A percentile compares a stretch with the other conserved stretches of the same genome.
Evolutionary conservation across 2,888 invertebrate genomes (phyloP).

Genomic region (Synanthedon andrenaeformis): DNA sequence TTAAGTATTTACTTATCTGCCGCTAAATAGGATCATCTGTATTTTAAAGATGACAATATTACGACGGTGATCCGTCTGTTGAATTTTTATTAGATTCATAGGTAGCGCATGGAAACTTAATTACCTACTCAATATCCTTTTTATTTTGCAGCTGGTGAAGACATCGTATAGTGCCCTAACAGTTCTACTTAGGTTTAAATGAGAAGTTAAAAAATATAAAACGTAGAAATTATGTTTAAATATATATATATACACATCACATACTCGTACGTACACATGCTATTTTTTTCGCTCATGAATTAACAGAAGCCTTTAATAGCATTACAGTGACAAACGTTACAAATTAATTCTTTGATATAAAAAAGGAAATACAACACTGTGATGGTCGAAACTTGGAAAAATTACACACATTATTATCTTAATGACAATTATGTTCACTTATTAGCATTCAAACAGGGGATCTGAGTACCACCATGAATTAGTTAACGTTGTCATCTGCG

Average conservation of each 20-base stretch:
- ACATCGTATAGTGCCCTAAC: constrained; percentile 55
- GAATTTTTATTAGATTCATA: too few species aligned
- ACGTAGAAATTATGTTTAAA: not conserved
- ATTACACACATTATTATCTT: constrained; percentile 21
- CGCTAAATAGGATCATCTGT: too few species aligned
- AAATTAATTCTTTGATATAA: constrained; percentile 5
- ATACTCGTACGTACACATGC: not conserved
- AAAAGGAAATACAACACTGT: not conserved
- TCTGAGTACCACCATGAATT: constrained; percentile 22
- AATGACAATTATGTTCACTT: constrained; percentile 24
- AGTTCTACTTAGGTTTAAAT: constrained; percentile 21
- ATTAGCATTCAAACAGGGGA: constrained; percentile 32
- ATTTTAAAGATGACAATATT: too few species aligned
- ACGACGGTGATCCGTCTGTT: too few species aligned
- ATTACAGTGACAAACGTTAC: constrained; percentile 4
- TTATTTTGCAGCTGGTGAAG: constrained; percentile 49
- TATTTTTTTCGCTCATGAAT: not conserved
- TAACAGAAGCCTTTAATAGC: too few species aligned
- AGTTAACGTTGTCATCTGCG: constrained; percentile 19
- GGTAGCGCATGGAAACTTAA: too few species aligned
- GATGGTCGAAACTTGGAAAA: not conserved
- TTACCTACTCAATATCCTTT: not conserved
- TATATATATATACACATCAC: not conserved
- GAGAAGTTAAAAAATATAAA: not conserved
- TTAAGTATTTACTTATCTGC: not conserved